These are phyloP conservation scores for Lochmaea capreae DNA, from an alignment of 2,888 invertebrate genomes.

Conservation along the genomic window DNA sequence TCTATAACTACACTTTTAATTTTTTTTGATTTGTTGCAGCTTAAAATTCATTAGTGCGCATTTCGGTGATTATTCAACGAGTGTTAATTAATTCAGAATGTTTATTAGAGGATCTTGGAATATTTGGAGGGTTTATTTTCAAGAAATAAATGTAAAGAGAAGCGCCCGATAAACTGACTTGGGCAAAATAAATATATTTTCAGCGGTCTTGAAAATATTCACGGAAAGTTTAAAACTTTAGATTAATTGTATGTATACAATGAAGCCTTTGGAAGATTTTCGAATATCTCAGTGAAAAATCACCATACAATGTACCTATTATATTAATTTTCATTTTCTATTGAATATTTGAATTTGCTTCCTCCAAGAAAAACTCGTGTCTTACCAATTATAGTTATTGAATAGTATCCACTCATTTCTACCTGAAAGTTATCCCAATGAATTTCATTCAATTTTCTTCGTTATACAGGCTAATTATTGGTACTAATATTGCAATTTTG, in stretches of 20 bases:
- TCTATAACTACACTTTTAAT: conserved; percentile 14
- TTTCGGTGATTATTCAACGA: conserved; percentile 21
- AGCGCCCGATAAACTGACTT: neutral
- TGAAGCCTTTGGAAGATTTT: no score
- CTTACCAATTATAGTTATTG: no score
- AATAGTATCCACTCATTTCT: no score
- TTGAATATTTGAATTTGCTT: no score
- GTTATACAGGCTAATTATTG: no score
- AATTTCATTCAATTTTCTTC: no score
- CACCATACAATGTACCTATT: no score
- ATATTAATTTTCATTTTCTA: no score
- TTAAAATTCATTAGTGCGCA: conserved; percentile 31
- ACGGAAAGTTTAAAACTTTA: neutral
- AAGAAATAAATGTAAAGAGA: neutral
- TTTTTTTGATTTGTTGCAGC: conserved; percentile 23
- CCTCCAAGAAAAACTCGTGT: no score
- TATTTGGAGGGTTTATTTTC: conserved; percentile 21
- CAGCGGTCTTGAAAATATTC: neutral
- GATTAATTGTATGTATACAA: neutral
- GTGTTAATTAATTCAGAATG: conserved; percentile 30
- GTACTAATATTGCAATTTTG: no score
- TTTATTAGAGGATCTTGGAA: conserved; percentile 28
- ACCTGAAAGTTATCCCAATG: no score
- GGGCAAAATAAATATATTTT: neutral
- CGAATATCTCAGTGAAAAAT: no score